Conservation (phyloP, 2,888 invertebrate species). For the Endotricha flammealis region DNA sequence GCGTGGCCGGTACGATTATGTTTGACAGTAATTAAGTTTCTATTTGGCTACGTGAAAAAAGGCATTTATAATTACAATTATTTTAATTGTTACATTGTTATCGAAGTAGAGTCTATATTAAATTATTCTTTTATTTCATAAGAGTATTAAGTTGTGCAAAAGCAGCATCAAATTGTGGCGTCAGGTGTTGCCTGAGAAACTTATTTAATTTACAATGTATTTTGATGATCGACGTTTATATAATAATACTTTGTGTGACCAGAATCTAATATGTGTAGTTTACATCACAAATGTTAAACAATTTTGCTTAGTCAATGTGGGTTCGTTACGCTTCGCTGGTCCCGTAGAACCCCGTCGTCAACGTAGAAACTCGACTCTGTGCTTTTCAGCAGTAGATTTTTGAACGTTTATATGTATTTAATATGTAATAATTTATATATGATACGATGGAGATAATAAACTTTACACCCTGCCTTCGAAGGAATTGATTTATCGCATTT, state of each 20-base stretch:
- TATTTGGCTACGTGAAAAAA: conserved; percentile 54
- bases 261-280: not conserved
- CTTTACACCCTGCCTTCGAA: conserved; percentile 30
- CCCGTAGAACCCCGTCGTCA: conserved; percentile 4
- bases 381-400: conserved; percentile 18
- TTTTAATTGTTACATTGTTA: conserved; percentile 69
- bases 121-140: conserved; percentile 66
- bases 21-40: conserved; percentile 43
- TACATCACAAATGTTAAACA: conserved; percentile 6
- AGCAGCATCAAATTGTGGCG: conserved; percentile 23
- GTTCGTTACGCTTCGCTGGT: conserved; percentile 5
- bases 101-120: conserved; percentile 70
- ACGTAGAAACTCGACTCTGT: conserved; percentile 3
- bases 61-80: conserved; percentile 67
- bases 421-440: conserved; percentile 18
- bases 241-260: no score
- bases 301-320: conserved; percentile 4
- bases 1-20: conserved; percentile 31
- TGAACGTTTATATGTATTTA: conserved; percentile 16
- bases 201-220: conserved; percentile 1
- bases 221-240: conserved; percentile 2
- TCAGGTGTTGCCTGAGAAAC: conserved; percentile 10
- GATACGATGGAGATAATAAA: conserved; percentile 24
- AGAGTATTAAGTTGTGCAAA: conserved; percentile 37
- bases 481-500: conserved; percentile 50